A percentile compares a stretch with the other conserved stretches of the same genome.
Conservation (phyloP, 2,797 vertebrate species). For the Tauraco hartlaubi region DNA sequence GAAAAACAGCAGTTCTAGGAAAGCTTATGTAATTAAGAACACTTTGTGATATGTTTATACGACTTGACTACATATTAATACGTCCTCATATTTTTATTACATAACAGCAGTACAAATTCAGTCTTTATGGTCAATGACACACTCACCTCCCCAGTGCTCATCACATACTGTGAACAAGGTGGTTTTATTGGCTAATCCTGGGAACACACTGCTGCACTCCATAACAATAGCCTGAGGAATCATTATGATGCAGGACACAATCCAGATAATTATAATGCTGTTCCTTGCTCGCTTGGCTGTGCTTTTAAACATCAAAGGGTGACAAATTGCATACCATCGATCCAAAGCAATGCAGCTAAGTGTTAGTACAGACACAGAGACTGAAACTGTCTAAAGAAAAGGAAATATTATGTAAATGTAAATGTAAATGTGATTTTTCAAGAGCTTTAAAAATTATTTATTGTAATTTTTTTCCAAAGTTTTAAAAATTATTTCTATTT, state of each 20-base stretch:
- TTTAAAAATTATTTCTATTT: not conserved
- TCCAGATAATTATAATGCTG: slow-evolving; percentile 95
- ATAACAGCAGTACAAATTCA: not conserved
- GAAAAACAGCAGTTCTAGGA: not conserved
- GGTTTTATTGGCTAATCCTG: slow-evolving; percentile 95
- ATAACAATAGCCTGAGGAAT: slow-evolving; percentile 96
- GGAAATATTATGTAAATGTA: not conserved
- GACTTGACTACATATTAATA: not conserved
- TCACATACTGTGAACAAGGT: slow-evolving; percentile 96
- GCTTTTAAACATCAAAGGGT: slow-evolving; percentile 98
- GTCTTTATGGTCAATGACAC: not conserved
- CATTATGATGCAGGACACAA: slow-evolving; percentile 95
- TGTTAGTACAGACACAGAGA: slow-evolving; percentile 96
- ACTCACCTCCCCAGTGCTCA: slow-evolving; percentile 93
- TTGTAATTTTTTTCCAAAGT: not conserved
- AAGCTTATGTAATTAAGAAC: slow-evolving; percentile 2
- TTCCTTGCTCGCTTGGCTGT: slow-evolving; percentile 93
- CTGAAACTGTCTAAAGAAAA: slow-evolving; percentile 90
- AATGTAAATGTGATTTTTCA: not conserved
- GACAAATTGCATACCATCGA: slow-evolving; percentile 98
- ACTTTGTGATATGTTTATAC: not conserved
- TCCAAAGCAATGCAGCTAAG: slow-evolving; percentile 97
- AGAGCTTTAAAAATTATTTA: not conserved
- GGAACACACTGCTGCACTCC: slow-evolving; percentile 92
- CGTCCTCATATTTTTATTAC: not conserved